These are phyloP conservation scores for Thereva nobilitata DNA, from an alignment of 2,888 invertebrate genomes.

Conservation along the genomic window DNA sequence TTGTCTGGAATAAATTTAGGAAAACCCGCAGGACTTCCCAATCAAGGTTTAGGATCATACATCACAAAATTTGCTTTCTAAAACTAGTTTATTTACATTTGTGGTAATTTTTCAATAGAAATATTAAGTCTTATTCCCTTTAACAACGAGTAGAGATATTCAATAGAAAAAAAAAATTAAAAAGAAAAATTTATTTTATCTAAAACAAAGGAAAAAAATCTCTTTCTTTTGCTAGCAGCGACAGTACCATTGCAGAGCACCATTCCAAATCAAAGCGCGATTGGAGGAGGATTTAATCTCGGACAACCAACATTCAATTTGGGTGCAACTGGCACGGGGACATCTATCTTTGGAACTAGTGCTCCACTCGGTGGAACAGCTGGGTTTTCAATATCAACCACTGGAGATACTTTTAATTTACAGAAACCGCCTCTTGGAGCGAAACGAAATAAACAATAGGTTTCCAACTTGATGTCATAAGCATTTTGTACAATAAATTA, in stretches of 20 bases:
- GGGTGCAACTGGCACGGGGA: constrained; percentile 3
- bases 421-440: constrained; percentile 71
- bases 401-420: constrained; percentile 62
- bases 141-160: too few species aligned
- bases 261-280: constrained; percentile 55
- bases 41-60: constrained; percentile 40
- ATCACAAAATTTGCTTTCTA: constrained; percentile 32
- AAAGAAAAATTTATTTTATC: not conserved
- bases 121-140: too few species aligned
- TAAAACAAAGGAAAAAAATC: not conserved
- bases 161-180: too few species aligned
- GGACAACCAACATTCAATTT: constrained; percentile 32
- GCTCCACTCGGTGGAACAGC: constrained; percentile 41
- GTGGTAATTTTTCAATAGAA: constrained; percentile 17
- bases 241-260: constrained; percentile 51
- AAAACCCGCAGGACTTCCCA: constrained; percentile 19
- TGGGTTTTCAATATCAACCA: constrained; percentile 15
- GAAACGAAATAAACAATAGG: constrained; percentile 71
- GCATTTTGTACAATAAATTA: not conserved
- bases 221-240: not conserved
- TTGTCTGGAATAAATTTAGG: constrained; percentile 36
- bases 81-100: constrained; percentile 22
- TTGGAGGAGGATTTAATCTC: constrained; percentile 52
- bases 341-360: constrained; percentile 22
- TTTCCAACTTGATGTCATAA: not conserved